Evolutionary conservation across 2,113 vertebrate genomes (phyloP).

Genomic region (Sterna hirundo): DNA sequence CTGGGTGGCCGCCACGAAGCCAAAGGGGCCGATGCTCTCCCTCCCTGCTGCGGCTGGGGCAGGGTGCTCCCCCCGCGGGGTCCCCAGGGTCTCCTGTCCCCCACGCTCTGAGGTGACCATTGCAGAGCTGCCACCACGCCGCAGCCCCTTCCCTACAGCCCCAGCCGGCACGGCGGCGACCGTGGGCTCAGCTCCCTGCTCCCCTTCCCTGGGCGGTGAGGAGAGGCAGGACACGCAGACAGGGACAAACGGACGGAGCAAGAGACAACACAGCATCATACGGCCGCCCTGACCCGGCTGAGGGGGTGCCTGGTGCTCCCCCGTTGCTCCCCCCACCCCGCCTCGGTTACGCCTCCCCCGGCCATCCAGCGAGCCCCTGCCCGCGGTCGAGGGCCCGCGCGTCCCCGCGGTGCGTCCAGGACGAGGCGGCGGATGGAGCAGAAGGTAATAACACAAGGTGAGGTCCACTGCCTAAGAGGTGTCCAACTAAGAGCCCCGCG

Average conservation of each 20-base stretch:
- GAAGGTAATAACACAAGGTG: conserved; percentile 76
- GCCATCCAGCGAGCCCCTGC: conserved; percentile 32
- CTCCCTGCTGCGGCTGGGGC: background rate
- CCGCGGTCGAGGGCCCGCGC: conserved; percentile 58
- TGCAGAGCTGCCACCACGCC: background rate
- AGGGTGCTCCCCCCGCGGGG: background rate
- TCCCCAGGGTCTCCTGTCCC: background rate
- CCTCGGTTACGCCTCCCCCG: conserved; percentile 10
- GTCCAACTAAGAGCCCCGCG: conserved; percentile 76
- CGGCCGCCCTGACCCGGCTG: conserved; percentile 38
- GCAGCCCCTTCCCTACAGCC: background rate
- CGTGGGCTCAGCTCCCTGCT: background rate
- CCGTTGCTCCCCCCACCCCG: background rate
- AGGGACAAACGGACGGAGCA: conserved; percentile 68
- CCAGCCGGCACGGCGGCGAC: background rate
- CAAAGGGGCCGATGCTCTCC: background rate
- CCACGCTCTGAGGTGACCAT: background rate
- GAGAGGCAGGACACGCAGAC: conserved; percentile 67
- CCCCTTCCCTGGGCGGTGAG: conserved; percentile 14
- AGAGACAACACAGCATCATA: conserved; percentile 56
- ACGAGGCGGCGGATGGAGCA: conserved; percentile 60
- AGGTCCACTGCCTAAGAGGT: conserved; percentile 76
- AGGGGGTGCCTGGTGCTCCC: conserved; percentile 41
- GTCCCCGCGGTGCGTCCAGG: conserved; percentile 55
- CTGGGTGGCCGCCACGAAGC: background rate